Base-by-base conservation (phyloP, 2,797 vertebrate genomes). In the Syngnathus rostellatus region DNA sequence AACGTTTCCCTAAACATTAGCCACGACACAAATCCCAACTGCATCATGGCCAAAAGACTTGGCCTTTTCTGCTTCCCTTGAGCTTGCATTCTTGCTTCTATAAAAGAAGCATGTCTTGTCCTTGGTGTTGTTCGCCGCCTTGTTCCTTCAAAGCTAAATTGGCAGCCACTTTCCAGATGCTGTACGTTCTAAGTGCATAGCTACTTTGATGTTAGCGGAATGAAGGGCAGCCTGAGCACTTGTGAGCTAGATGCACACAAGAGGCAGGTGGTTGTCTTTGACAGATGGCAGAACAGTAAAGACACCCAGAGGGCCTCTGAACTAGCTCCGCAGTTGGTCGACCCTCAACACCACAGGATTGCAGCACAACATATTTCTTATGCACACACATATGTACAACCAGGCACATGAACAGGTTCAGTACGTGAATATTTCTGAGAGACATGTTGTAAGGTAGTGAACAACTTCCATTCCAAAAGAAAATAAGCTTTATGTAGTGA, bases 181-280 rank as follows among this genome's bases (percentile, higher is more conserved):
- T 45, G 41, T 46, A 16, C 14, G 14, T 45, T 73, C 25, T 65
- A 65, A 80, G 78, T 65, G 69, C 6, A 2, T 67, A 59, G 72
- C 77, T 75, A 70, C 72, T 86, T 83, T 82, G 81, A 86, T 81
- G 78, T 82, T 77, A 81, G 72, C 46, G 38, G 63, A 67, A 76
- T 57, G 50, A 82, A 59, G 77, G 71, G 73, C 41, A 83, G 77
- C 76, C 37, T 78, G 74, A 73, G 70, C 78, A 79, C 82, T 88
- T 74, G 77, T 79, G 80, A 67, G 75, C 70, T 76, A 69, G 79
- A 84, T 81, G 83, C 72, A 74, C 53, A 63, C 37, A 21, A 74
- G 72, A 82, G 86, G 82, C 85, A 90, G 87, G 84, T 86, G 84
- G 84, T 80, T 82, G 84, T 84, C 72, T 80, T 76, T 85, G 87